phyloP scores from a whole-genome alignment of 1,140 invertebrate species.

The Colletes latitarsis region DNA sequence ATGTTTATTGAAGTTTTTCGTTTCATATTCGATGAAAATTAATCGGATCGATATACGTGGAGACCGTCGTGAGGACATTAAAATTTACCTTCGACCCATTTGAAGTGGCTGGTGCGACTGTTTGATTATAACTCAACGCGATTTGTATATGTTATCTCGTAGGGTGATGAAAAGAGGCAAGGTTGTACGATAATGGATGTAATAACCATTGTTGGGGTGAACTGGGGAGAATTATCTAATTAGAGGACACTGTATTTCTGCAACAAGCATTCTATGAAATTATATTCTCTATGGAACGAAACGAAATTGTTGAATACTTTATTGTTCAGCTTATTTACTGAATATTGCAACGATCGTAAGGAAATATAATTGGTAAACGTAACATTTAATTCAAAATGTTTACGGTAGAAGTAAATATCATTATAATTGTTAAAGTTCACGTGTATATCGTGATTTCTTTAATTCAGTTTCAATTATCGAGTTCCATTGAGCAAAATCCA shows the following conservation, averaged over 20 bases:
- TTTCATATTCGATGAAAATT: too few relatives aligned
- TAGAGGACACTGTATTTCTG: background rate
- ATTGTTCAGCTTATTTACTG: too few relatives aligned
- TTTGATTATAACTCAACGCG: background rate
- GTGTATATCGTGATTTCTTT: too few relatives aligned
- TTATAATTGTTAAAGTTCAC: too few relatives aligned
- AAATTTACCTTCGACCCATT: background rate
- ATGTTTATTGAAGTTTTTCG: background rate
- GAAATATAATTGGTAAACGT: too few relatives aligned
- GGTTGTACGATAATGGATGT: background rate
- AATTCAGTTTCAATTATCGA: too few relatives aligned
- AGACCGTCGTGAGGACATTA: background rate
- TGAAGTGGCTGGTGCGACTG: background rate
- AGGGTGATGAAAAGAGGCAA: background rate
- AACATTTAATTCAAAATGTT: too few relatives aligned
- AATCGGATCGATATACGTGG: too few relatives aligned
- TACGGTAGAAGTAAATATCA: too few relatives aligned
- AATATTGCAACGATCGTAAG: too few relatives aligned
- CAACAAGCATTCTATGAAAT: background rate
- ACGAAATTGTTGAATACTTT: background rate
- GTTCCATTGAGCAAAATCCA: too few relatives aligned
- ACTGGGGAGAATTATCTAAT: slow-evolving; percentile 21
- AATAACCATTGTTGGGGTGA: background rate
- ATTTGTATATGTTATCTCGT: background rate
- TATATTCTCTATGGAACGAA: background rate